Conservation (phyloP, 1,140 invertebrate species). For the Trachymyrmex cornetzi region DNA sequence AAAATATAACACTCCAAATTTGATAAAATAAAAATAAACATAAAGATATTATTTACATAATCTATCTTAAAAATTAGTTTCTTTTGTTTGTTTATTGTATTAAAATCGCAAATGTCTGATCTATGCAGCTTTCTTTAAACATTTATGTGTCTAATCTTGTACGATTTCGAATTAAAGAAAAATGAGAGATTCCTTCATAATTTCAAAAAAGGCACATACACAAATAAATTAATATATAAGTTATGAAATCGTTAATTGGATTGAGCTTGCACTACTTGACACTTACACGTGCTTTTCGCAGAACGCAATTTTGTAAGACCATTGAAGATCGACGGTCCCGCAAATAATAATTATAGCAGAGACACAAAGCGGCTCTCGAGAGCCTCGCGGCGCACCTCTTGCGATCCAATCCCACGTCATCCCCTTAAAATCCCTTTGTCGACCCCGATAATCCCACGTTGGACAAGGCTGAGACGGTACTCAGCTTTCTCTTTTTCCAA, state of each 20-base stretch:
- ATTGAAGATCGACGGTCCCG: constrained; percentile 55
- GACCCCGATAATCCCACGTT: constrained; percentile 72
- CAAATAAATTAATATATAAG: neutral
- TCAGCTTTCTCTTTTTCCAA: constrained; percentile 38
- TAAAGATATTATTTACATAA: neutral
- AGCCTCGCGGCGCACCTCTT: constrained; percentile 50
- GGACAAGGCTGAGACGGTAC: constrained; percentile 64
- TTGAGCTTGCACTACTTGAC: neutral
- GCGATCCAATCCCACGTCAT: constrained; percentile 71
- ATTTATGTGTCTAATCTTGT: neutral
- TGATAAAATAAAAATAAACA: neutral
- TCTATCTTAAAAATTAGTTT: neutral
- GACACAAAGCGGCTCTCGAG: constrained; percentile 71
- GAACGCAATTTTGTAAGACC: constrained; percentile 16
- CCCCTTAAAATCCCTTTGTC: constrained; percentile 75
- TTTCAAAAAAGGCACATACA: neutral
- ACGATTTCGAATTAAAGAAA: neutral
- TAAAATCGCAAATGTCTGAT: neutral
- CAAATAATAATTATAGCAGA: constrained; percentile 73
- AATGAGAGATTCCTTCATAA: neutral
- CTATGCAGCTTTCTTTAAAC: neutral
- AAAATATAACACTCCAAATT: neutral
- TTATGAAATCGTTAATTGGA: neutral
- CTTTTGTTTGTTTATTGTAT: neutral
- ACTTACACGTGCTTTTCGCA: neutral